Evolutionary conservation across 2,888 invertebrate genomes (phyloP).

Genomic region (Psococerastis gibbosa): DNA sequence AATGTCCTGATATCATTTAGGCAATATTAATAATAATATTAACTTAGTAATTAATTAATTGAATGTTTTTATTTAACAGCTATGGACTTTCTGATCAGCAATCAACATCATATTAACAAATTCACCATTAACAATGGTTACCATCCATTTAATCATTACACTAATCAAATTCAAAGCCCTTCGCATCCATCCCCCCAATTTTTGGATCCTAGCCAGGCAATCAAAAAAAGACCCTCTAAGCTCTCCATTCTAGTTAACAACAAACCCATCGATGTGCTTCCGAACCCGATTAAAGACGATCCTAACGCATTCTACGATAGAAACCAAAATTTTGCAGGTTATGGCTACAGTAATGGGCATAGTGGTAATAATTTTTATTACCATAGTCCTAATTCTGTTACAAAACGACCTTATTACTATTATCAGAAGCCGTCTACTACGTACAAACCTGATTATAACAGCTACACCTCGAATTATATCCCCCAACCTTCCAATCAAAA

Average conservation of each 20-base stretch:
- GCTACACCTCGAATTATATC: too few species aligned
- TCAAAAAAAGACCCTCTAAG: background rate
- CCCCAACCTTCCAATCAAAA: too few species aligned
- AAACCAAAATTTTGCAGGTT: background rate
- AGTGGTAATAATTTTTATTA: conserved; percentile 8
- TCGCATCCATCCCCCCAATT: background rate
- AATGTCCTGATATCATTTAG: background rate
- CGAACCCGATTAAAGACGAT: background rate
- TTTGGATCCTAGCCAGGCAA: background rate
- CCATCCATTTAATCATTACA: background rate
- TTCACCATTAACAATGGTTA: conserved; percentile 7
- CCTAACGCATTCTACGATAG: conserved; percentile 3
- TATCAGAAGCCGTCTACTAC: conserved; percentile 3
- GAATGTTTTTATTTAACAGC: conserved; percentile 6
- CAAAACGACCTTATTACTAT: conserved; percentile 8
- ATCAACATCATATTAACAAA: conserved; percentile 7
- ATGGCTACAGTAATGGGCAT: background rate
- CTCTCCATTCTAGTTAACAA: conserved; percentile 7
- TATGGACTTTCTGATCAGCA: conserved; percentile 5
- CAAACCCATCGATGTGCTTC: background rate
- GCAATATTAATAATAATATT: background rate
- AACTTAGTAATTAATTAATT: background rate
- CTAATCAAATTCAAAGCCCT: background rate
- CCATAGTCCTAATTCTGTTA: conserved; percentile 3
- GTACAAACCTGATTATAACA: background rate